Conservation (phyloP, 2,888 invertebrate species). For the Catocala nupta region DNA sequence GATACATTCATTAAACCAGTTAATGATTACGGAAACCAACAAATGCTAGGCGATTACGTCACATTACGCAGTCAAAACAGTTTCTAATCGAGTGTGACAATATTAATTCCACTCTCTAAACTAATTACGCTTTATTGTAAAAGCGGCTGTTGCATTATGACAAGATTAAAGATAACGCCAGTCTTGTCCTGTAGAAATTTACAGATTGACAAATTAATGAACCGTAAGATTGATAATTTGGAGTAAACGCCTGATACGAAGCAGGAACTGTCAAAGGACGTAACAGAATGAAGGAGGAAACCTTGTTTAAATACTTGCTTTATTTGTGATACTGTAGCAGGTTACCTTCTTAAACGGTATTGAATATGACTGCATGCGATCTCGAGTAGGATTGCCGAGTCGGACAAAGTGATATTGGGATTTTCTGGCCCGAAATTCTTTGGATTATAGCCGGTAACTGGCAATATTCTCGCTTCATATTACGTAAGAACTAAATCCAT, state of each 20-base stretch:
- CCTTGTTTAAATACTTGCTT: neutral
- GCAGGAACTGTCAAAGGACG: neutral
- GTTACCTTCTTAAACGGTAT: no score
- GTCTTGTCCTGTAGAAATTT: slow-evolving; percentile 5
- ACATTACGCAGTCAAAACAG: neutral
- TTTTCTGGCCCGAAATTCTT: no score
- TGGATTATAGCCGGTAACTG: no score
- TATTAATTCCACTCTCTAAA: slow-evolving; percentile 29
- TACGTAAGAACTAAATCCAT: no score
- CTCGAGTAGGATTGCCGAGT: no score
- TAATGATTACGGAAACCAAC: neutral
- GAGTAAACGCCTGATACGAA: neutral
- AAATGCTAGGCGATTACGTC: slow-evolving; percentile 4
- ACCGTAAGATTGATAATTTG: slow-evolving; percentile 2
- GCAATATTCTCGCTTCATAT: no score
- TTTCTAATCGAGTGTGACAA: slow-evolving; percentile 33
- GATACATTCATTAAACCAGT: neutral
- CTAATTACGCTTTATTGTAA: slow-evolving; percentile 25
- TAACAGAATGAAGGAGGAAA: neutral
- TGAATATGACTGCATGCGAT: no score
- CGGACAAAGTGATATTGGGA: no score
- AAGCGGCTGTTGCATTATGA: neutral
- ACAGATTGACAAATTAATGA: slow-evolving; percentile 39
- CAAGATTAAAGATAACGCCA: slow-evolving; percentile 29
- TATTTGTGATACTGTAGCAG: no score